These are phyloP conservation scores for Chrysina gloriosa DNA, from an alignment of 2,888 invertebrate genomes.

Conservation along the genomic window DNA sequence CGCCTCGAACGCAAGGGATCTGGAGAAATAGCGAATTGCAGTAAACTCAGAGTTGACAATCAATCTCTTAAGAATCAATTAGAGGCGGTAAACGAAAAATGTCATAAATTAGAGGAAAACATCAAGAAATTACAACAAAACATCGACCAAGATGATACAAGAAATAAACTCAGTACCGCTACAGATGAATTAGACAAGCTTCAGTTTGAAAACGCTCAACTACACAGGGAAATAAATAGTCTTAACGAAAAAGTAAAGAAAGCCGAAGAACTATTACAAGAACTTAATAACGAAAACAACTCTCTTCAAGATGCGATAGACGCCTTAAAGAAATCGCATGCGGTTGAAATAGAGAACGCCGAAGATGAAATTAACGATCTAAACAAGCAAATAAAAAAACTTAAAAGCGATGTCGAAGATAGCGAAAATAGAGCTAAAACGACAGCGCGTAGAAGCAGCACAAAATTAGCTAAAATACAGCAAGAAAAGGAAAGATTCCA, in stretches of 20 bases:
- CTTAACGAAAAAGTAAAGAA: conserved; percentile 10
- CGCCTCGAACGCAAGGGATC: conserved; percentile 37
- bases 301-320: neutral
- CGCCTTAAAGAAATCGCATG: conserved; percentile 27
- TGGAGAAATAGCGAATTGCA: neutral
- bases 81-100: neutral
- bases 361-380: conserved; percentile 37
- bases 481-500: conserved; percentile 34
- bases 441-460: conserved; percentile 19
- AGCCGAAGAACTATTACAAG: conserved; percentile 13
- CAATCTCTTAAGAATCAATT: neutral
- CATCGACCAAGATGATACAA: neutral
- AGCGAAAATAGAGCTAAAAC: conserved; percentile 33
- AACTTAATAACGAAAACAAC: conserved; percentile 25
- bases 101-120: neutral
- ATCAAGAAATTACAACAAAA: neutral
- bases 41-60: neutral
- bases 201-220: conserved; percentile 15
- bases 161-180: neutral
- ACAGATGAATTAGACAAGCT: conserved; percentile 23
- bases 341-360: conserved; percentile 34
- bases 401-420: conserved; percentile 24
- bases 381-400: conserved; percentile 30
- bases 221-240: conserved; percentile 29
- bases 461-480: conserved; percentile 27